Base-by-base conservation (phyloP, 2,113 vertebrate species). In the Sphaerodactylus townsendi region DNA sequence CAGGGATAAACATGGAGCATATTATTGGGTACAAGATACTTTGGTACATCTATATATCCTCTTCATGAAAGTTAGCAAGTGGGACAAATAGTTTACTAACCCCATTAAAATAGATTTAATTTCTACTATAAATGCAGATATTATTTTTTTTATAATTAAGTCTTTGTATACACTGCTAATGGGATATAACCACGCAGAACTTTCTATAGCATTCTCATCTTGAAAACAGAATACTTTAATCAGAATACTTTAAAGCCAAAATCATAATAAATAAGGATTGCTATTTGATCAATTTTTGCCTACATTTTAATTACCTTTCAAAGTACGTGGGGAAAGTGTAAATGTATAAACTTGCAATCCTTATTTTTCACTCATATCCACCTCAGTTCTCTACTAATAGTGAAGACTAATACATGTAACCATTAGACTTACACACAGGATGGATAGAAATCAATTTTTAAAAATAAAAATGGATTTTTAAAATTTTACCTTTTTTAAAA, bases 141-240 rank as follows among this genome's bases (percentile, higher is more conserved):
- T 77, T 78, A 85, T 86, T 87, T 41, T 82, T 78, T n/a, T 33
- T 82, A 87, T 73, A 88, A 86, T 92, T 89, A 21, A 83, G 1
- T 88, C 79, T 15, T 13, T 81, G 77, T 87, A 68, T 21, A 82
- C 37, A 53, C 39, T 21, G 35, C 65, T 77, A 94, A 89, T 68
- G 89, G 73, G 23, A 41, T 83, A 30, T 23, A 53, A 93, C 85
- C 86, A 93, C 88, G 88, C 15, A 88, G 84, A 87, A 73, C 82
- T 81, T 84, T 82, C 84, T 84, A 92, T 59, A 88, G 68, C 81
- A 86, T 83, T 92, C 87, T 92, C 78, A 80, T 46, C 79, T 28
- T 90, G 86, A 83, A 81, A 80, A 88, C 89, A 89, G n/a, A n/a
- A n/a, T n/a, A n/a, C n/a, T n/a, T 59, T 70, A n/a, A n/a, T n/a